Percentiles rank a stretch among this genome's conserved stretches.
phyloP scores from a whole-genome alignment of 2,888 invertebrate species.

The Stenotaenia linearis region DNA sequence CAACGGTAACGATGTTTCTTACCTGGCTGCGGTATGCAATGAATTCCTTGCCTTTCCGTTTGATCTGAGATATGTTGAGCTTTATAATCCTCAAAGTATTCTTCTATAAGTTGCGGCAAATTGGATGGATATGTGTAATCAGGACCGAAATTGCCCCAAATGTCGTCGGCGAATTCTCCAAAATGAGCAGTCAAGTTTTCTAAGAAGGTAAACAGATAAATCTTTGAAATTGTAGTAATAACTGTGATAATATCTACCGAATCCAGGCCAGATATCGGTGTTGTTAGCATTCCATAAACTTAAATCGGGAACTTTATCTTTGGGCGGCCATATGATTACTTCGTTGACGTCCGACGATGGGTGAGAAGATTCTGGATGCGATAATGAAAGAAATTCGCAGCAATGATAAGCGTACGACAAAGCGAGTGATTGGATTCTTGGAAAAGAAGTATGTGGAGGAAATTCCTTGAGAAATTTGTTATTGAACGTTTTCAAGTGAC shows the following conservation, averaged over 20 bases:
- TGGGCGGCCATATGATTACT: constrained; percentile 57
- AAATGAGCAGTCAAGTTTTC: constrained; percentile 68
- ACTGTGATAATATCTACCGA: constrained; percentile 53
- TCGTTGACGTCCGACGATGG: constrained; percentile 51
- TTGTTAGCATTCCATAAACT: constrained; percentile 73
- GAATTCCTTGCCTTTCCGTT: constrained; percentile 18
- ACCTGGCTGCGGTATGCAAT: constrained; percentile 38
- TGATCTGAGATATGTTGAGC: not conserved
- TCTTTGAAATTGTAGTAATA: constrained; percentile 37
- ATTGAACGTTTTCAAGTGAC: constrained; percentile 85
- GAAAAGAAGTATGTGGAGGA: constrained; percentile 79
- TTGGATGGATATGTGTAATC: constrained; percentile 60
- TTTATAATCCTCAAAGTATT: constrained; percentile 55
- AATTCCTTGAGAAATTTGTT: constrained; percentile 81
- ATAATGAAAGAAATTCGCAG: constrained; percentile 67
- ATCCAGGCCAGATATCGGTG: constrained; percentile 75
- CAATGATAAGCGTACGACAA: constrained; percentile 95
- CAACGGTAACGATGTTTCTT: too few relatives aligned
- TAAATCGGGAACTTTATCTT: constrained; percentile 62
- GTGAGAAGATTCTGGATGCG: constrained; percentile 47
- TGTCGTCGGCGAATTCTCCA: constrained; percentile 62
- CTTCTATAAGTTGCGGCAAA: constrained; percentile 64
- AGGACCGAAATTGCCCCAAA: constrained; percentile 64
- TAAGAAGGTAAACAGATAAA: too few relatives aligned
- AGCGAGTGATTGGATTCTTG: constrained; percentile 74